Conservation (phyloP, 2,888 invertebrate species). For the Amaurobius ferox region DNA sequence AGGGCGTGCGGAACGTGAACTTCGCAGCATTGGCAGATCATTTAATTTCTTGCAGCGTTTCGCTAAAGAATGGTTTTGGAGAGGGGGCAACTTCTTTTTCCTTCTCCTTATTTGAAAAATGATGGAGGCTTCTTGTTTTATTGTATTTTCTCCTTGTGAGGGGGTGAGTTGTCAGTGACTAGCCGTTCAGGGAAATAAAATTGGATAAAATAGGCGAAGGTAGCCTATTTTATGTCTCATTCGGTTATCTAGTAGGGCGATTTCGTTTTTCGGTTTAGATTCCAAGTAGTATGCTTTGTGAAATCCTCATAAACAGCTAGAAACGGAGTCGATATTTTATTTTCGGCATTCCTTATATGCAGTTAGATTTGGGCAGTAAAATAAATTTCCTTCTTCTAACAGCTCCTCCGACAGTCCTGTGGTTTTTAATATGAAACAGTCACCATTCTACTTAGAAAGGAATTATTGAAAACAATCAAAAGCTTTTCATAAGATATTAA, state of each 20-base stretch:
- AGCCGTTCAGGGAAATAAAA: slow-evolving; percentile 53
- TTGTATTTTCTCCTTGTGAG: slow-evolving; percentile 36
- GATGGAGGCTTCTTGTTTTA: slow-evolving; percentile 43
- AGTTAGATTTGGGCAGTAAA: neutral
- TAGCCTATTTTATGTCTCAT: slow-evolving; percentile 49
- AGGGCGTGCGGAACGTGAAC: slow-evolving; percentile 55
- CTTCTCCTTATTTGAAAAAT: slow-evolving; percentile 56
- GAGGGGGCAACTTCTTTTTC: neutral
- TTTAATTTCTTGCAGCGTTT: slow-evolving; percentile 66
- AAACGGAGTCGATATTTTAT: neutral
- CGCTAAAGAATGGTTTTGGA: slow-evolving; percentile 22
- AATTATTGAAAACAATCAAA: no score
- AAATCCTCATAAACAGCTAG: neutral
- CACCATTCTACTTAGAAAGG: no score
- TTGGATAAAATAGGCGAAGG: slow-evolving; percentile 53
- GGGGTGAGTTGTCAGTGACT: slow-evolving; percentile 43
- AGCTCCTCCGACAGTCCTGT: no score
- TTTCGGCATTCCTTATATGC: neutral
- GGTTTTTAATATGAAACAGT: no score
- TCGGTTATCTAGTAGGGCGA: slow-evolving; percentile 44
- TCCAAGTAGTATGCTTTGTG: neutral
- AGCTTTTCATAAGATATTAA: no score
- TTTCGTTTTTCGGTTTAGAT: slow-evolving; percentile 19
- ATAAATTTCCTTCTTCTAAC: neutral
- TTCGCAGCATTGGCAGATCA: slow-evolving; percentile 63